Evolutionary conservation across 2,797 vertebrate species (phyloP), one percentile per base, ranked within the genome.

Genomic region (Notamacropus eugenii): DNA sequence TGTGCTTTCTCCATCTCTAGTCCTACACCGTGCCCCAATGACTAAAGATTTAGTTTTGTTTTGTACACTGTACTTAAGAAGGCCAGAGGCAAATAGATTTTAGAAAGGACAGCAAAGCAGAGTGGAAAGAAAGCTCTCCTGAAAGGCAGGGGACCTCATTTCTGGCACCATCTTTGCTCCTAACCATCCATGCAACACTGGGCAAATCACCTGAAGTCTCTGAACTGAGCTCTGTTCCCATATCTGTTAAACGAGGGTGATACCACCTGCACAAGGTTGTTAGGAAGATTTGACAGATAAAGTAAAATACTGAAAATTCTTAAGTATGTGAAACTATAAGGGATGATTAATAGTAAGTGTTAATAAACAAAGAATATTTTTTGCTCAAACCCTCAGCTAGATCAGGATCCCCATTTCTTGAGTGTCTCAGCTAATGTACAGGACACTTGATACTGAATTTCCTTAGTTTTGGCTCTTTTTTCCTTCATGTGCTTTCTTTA

Each of bases 401-500:
- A 46, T 22, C 74, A 82, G 8, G 27, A 82, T 9, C 62, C 62
- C 74, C 16, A 40, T 82, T 82, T 10, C 40, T 82, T 82, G 74
- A 82, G 74, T 10, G 8, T 40, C 74, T 27, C 40, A 24, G 40
- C 22, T 46, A 46, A 82, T 40, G 34, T n/a, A 14, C 31, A 40
- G 34, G 62, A 8, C 34, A 74, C 16, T n/a, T 74, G 34, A 19
- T 40, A 74, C 0, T 74, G 62, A 74, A 74, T 74, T 74, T 67
- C 31, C 28, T 67, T n/a, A 34, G 9, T 67, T 1, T 67, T 34
- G 59, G 59, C 59, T 62, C 59, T 34, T n/a, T n/a, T 62, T 14
- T n/a, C 19, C 62, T 67, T 67, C 62, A 67, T 28, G 57, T 96
- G 34, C 92, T 94, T 28, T 95, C 54, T 97, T 96, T 62, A 46